Conservation (phyloP, 2,113 vertebrate species). For the Sinocyclocheilus anshuiensis region DNA sequence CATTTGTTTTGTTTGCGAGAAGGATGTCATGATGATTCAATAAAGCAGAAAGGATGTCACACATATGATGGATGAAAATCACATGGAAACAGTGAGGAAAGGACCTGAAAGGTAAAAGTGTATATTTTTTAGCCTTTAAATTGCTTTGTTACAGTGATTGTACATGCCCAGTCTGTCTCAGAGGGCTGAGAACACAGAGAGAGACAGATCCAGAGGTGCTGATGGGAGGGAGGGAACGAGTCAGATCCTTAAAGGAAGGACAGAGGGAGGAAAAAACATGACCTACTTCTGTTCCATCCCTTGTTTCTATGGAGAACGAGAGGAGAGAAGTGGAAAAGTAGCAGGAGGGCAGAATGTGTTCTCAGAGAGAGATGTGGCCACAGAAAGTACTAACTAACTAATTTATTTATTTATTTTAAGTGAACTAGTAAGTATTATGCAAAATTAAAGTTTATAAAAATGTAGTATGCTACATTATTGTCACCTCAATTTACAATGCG, state of each 20-base stretch:
- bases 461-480: not conserved
- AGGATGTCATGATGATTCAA: not conserved
- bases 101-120: not conserved
- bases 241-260: not conserved
- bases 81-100: not conserved
- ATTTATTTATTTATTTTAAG: too few species aligned
- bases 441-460: not conserved
- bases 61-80: not conserved
- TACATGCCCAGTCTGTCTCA: not conserved
- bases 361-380: not conserved
- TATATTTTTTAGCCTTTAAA: not conserved
- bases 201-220: conserved; percentile 22
- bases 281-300: conserved; percentile 66
- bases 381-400: not conserved
- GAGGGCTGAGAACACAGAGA: conserved; percentile 1
- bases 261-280: conserved; percentile 59
- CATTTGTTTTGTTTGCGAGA: conserved; percentile 1
- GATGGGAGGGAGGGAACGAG: conserved; percentile 20
- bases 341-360: not conserved
- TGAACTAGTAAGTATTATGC: not conserved
- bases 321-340: not conserved
- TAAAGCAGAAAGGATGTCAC: not conserved
- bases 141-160: not conserved
- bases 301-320: conserved; percentile 62
- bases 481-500: not conserved